A percentile compares a stretch with the other conserved stretches of the same genome.
Conservation (phyloP, 2,797 vertebrate genomes). For the Danio jaintianensis region DNA sequence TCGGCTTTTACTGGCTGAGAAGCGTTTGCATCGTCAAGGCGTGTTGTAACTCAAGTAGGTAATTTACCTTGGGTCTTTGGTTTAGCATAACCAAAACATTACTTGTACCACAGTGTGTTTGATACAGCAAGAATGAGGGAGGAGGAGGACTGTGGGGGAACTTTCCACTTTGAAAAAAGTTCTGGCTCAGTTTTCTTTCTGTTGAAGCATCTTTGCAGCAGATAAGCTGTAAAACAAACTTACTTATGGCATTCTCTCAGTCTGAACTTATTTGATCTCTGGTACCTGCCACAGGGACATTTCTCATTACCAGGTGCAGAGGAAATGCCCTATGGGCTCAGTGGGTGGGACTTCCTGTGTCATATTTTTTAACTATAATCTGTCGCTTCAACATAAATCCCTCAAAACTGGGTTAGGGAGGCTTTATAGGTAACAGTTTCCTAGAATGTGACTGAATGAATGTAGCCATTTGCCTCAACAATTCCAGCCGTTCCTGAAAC, state of each 20-base stretch:
- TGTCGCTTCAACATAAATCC: conserved; percentile 58
- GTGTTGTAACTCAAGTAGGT: conserved; percentile 33
- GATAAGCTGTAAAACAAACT: neutral
- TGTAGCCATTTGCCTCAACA: neutral
- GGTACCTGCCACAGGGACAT: conserved; percentile 39
- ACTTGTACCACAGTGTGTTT: conserved; percentile 24
- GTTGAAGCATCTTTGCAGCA: conserved; percentile 8
- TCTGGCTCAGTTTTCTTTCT: neutral
- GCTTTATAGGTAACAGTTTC: conserved; percentile 24
- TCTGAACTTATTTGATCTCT: conserved; percentile 24
- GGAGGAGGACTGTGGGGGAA: neutral
- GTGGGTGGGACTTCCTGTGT: conserved; percentile 57
- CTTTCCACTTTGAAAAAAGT: neutral
- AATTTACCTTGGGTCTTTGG: conserved; percentile 11
- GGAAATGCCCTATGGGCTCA: conserved; percentile 44
- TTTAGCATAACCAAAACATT: conserved; percentile 28
- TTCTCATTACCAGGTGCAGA: conserved; percentile 55
- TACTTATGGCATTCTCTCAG: neutral
- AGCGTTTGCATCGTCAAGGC: conserved; percentile 24
- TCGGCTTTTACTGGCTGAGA: neutral
- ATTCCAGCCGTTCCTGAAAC: conserved; percentile 3
- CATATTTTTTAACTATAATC: conserved; percentile 38
- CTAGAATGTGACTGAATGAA: conserved; percentile 34
- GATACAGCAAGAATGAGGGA: neutral
- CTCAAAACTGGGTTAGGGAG: conserved; percentile 18